Evolutionary conservation across 2,888 invertebrate species (phyloP).

Genomic region (Julus scanicus): DNA sequence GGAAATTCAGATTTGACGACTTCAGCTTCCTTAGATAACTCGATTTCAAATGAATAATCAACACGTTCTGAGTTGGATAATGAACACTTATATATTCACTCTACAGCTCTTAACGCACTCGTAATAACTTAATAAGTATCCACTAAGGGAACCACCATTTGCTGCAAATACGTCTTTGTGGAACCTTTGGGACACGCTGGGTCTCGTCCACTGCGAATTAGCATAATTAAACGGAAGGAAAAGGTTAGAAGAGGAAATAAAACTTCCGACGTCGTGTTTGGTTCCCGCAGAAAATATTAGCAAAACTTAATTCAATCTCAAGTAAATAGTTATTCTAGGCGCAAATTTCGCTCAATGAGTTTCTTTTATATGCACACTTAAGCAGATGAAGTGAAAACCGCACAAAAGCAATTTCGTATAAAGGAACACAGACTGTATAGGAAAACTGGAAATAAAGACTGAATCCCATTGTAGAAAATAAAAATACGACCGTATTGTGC

Average conservation of each 20-base stretch:
- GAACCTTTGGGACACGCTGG: neutral
- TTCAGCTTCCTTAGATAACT: neutral
- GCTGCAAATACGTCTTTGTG: neutral
- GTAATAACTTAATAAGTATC: neutral
- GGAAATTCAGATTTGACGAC: neutral
- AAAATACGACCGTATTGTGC: neutral
- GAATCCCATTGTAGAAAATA: constrained; percentile 4
- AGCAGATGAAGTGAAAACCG: constrained; percentile 35
- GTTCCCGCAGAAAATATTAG: neutral
- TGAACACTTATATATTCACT: neutral
- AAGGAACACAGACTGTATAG: neutral
- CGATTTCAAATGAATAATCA: neutral
- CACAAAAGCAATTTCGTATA: constrained; percentile 36
- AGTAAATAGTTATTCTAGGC: constrained; percentile 2
- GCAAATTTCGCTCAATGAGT: neutral
- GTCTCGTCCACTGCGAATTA: neutral
- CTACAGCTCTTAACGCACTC: neutral
- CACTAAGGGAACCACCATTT: neutral
- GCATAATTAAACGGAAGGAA: constrained; percentile 14
- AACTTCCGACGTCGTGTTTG: neutral
- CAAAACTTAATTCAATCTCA: constrained; percentile 37
- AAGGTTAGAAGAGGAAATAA: neutral
- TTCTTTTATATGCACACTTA: constrained; percentile 31
- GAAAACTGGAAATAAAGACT: constrained; percentile 9
- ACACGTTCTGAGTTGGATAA: neutral